These are phyloP conservation scores for Aspidiotus destructor DNA, from an alignment of 2,888 invertebrate genomes.

Conservation along the genomic window DNA sequence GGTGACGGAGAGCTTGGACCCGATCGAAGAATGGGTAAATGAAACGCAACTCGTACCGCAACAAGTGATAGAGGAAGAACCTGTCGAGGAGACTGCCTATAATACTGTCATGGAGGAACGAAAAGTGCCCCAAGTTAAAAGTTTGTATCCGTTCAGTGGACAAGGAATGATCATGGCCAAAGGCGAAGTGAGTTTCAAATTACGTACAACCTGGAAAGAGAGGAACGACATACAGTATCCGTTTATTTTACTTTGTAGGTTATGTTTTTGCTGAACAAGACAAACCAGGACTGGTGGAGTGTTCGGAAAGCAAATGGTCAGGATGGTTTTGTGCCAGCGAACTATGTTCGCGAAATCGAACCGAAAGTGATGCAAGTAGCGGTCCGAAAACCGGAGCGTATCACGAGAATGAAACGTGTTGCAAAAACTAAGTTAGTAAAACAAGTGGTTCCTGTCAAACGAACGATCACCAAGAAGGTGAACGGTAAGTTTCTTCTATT, in stretches of 20 bases:
- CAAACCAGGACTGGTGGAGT: slow-evolving; percentile 98
- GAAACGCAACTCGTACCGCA: slow-evolving; percentile 75
- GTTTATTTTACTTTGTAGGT: slow-evolving; percentile 42
- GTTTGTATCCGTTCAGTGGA: slow-evolving; percentile 81
- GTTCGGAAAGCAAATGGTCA: slow-evolving; percentile 83
- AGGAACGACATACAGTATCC: too few relatives aligned
- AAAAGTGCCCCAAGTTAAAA: slow-evolving; percentile 74
- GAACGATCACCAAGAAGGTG: slow-evolving; percentile 39
- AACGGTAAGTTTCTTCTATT: slow-evolving; percentile 36
- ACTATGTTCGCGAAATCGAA: slow-evolving; percentile 87
- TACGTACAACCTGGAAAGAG: too few relatives aligned
- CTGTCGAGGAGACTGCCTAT: slow-evolving; percentile 73
- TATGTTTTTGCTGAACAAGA: slow-evolving; percentile 87
- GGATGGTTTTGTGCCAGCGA: slow-evolving; percentile 96
- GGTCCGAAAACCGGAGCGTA: slow-evolving; percentile 73
- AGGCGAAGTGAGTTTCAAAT: slow-evolving; percentile 54
- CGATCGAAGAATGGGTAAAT: slow-evolving; percentile 62
- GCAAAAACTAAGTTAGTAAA: slow-evolving; percentile 82
- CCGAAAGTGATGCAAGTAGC: slow-evolving; percentile 76
- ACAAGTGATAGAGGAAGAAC: slow-evolving; percentile 87
- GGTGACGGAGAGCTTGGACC: slow-evolving; percentile 42
- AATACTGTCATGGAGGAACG: slow-evolving; percentile 78
- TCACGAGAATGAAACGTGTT: slow-evolving; percentile 71
- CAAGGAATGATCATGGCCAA: slow-evolving; percentile 87
- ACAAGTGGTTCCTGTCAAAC: slow-evolving; percentile 69